A percentile compares a stretch with the other conserved stretches of the same genome.
Conservation (phyloP, 1,140 invertebrate genomes). For the Trialeurodes vaporariorum region DNA sequence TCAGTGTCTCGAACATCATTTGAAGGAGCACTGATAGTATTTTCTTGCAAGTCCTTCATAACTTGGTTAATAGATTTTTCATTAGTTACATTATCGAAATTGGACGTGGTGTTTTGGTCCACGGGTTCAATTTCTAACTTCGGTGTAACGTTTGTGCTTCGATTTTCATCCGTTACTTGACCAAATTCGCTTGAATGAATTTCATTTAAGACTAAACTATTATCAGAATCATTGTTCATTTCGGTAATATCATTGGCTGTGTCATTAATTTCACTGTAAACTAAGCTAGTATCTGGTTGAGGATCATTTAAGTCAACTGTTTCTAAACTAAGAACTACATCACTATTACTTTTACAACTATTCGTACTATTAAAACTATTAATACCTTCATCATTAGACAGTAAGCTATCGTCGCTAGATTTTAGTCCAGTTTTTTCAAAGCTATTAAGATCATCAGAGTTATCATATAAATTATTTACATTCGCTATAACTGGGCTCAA, state of each 20-base stretch:
- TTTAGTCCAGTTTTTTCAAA: slow-evolving; percentile 1
- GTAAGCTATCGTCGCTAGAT: background rate
- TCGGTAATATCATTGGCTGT: background rate
- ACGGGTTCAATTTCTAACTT: background rate
- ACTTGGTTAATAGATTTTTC: background rate
- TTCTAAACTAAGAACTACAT: slow-evolving; percentile 4
- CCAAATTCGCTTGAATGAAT: background rate
- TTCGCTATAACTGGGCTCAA: background rate
- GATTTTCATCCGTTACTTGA: background rate
- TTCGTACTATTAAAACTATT: slow-evolving; percentile 3
- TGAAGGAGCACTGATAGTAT: background rate
- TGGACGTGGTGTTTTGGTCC: background rate
- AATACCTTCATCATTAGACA: slow-evolving; percentile 2
- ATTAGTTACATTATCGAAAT: background rate
- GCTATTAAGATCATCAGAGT: background rate
- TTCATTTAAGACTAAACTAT: background rate
- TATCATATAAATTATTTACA: background rate
- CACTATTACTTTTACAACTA: slow-evolving; percentile 14
- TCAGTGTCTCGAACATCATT: too few relatives aligned
- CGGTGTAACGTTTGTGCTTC: background rate
- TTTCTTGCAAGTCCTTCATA: background rate
- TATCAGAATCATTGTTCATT: background rate
- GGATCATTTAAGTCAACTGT: background rate
- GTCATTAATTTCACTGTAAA: background rate
- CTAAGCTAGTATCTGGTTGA: background rate